Percentiles rank a stretch among this genome's conserved stretches.
Evolutionary conservation across 1,140 invertebrate species (phyloP).

Genomic region (Bombus pascuorum): DNA sequence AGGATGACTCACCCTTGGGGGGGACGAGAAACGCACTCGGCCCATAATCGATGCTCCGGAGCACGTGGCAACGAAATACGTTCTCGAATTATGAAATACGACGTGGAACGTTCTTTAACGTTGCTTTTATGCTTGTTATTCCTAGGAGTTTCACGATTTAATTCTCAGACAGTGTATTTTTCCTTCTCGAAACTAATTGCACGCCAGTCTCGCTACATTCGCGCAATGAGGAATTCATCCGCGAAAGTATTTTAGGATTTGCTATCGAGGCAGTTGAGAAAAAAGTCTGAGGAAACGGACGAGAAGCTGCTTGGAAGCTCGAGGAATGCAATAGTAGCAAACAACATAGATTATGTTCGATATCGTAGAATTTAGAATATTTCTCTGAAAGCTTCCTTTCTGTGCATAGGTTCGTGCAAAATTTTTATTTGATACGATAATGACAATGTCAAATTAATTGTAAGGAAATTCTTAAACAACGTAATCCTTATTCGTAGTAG

Average conservation of each 20-base stretch:
- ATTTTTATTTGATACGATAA: background rate
- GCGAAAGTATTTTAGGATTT: background rate
- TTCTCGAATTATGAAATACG: background rate
- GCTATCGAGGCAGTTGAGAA: background rate
- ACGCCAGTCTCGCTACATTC: background rate
- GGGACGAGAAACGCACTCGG: background rate
- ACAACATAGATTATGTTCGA: background rate
- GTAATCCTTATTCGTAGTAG: background rate
- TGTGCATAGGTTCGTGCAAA: background rate
- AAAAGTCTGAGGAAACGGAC: background rate
- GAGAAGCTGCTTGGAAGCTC: background rate
- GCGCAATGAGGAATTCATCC: background rate
- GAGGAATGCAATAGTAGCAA: background rate
- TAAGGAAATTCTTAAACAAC: background rate
- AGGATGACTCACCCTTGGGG: constrained; percentile 19
- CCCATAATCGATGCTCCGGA: constrained; percentile 29
- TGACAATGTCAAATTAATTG: background rate
- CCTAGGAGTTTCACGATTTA: background rate
- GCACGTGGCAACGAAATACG: constrained; percentile 37
- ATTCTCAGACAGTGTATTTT: background rate
- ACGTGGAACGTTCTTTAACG: background rate
- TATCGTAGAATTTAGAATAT: background rate
- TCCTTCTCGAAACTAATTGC: background rate
- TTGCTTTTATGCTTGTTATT: background rate
- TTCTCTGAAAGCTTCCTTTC: background rate